Conservation (phyloP, 2,888 invertebrate genomes). For the Meteorus cinctellus region DNA sequence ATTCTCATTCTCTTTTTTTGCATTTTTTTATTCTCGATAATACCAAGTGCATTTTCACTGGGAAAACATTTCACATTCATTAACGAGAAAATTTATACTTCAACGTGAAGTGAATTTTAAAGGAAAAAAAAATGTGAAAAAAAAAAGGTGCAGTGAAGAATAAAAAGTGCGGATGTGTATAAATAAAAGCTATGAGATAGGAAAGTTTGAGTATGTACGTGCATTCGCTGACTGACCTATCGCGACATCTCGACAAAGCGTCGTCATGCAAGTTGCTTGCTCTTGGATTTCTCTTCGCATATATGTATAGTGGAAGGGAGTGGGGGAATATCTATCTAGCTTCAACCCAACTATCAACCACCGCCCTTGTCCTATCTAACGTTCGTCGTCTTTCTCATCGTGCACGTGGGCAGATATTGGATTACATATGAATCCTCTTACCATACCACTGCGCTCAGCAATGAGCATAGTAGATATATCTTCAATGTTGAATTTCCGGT, state of each 20-base stretch:
- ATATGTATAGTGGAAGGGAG: background rate
- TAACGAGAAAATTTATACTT: background rate
- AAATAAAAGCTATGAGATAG: background rate
- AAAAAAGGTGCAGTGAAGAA: background rate
- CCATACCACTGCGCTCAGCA: slow-evolving; percentile 1
- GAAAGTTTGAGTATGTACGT: background rate
- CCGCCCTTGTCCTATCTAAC: background rate
- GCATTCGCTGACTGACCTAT: slow-evolving; percentile 46
- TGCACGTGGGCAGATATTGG: slow-evolving; percentile 19
- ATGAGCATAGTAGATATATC: slow-evolving; percentile 18
- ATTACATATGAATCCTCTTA: slow-evolving; percentile 4
- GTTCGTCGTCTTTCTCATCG: background rate
- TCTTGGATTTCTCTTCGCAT: background rate
- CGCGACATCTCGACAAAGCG: slow-evolving; percentile 33
- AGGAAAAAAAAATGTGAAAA: background rate
- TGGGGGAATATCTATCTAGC: background rate
- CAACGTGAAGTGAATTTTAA: background rate
- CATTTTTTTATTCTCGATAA: background rate
- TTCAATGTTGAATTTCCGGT: slow-evolving; percentile 32
- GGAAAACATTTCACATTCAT: slow-evolving; percentile 2
- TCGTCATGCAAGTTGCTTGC: background rate
- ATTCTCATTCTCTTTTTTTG: too few relatives aligned
- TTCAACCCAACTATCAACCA: slow-evolving; percentile 1
- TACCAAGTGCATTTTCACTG: slow-evolving; percentile 5
- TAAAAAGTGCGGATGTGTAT: background rate